Evolutionary conservation across 2,888 invertebrate genomes (phyloP).

Genomic region (Cylloceria caligata): DNA sequence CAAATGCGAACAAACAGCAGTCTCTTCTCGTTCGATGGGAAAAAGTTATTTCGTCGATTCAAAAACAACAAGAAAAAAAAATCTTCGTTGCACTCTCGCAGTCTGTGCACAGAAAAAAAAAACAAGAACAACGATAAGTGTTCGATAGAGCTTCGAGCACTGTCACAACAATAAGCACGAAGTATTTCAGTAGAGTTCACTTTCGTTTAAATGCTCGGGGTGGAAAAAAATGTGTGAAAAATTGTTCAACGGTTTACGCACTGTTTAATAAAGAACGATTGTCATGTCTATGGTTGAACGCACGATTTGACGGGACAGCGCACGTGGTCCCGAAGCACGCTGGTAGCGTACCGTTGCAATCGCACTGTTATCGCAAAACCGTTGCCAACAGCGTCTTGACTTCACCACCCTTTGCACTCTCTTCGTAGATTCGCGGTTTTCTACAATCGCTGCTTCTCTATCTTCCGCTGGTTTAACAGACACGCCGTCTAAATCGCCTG

Average conservation of each 20-base stretch:
- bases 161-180: conserved; percentile 28
- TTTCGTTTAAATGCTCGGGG: neutral
- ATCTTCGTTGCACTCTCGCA: conserved; percentile 25
- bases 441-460: neutral
- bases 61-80: conserved; percentile 1
- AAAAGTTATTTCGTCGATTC: neutral
- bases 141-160: conserved; percentile 15
- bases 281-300: conserved; percentile 52
- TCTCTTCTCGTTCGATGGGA: neutral
- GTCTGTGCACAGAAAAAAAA: conserved; percentile 18
- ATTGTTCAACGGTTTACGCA: conserved; percentile 12
- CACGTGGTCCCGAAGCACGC: conserved; percentile 57
- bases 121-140: conserved; percentile 20
- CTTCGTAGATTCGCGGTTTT: neutral
- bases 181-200: conserved; percentile 14
- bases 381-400: no score
- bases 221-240: neutral
- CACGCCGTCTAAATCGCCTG: conserved; percentile 79
- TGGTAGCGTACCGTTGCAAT: neutral
- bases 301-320: conserved; percentile 36
- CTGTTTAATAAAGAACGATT: conserved; percentile 10
- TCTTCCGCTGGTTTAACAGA: conserved; percentile 44
- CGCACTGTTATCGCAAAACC: neutral
- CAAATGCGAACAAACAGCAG: conserved; percentile 7
- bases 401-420: neutral